These are phyloP conservation scores for Dasyurus viverrinus DNA, from an alignment of 2,113 vertebrate genomes.

Conservation along the genomic window DNA sequence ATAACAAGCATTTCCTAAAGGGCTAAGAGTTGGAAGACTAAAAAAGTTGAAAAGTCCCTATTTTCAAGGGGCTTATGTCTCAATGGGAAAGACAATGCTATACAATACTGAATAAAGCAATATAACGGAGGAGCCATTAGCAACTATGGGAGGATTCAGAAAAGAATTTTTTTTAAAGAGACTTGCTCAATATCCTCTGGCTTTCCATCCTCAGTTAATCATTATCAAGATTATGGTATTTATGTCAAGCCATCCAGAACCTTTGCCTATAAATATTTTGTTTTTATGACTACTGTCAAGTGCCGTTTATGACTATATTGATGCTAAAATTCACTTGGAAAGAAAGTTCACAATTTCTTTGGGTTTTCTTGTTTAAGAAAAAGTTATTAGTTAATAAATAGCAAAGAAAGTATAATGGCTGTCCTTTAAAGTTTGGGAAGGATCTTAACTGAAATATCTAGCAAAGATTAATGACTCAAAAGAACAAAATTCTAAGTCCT, in stretches of 20 bases:
- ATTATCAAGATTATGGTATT: background rate
- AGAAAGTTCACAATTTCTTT: conserved; percentile 2
- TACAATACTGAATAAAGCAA: background rate
- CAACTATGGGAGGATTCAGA: background rate
- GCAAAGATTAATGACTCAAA: conserved; percentile 27
- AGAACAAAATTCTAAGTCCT: background rate
- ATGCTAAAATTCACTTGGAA: background rate
- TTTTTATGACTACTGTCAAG: background rate
- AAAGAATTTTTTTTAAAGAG: background rate
- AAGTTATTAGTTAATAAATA: background rate
- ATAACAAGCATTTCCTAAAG: conserved; percentile 12
- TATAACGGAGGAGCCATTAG: background rate
- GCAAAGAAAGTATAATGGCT: background rate
- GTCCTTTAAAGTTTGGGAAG: background rate
- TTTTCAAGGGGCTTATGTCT: background rate
- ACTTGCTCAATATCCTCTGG: background rate
- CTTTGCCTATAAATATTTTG: background rate
- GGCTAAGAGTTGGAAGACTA: conserved; percentile 16
- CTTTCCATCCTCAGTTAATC: background rate
- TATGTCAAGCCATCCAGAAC: background rate
- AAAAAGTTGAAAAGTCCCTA: conserved; percentile 7
- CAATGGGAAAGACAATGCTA: background rate
- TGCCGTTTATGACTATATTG: background rate
- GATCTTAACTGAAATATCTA: background rate
- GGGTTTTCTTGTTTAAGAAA: conserved; percentile 4